These are phyloP conservation scores for Palaemon carinicauda DNA, from an alignment of 1,140 invertebrate genomes.

Conservation along the genomic window DNA sequence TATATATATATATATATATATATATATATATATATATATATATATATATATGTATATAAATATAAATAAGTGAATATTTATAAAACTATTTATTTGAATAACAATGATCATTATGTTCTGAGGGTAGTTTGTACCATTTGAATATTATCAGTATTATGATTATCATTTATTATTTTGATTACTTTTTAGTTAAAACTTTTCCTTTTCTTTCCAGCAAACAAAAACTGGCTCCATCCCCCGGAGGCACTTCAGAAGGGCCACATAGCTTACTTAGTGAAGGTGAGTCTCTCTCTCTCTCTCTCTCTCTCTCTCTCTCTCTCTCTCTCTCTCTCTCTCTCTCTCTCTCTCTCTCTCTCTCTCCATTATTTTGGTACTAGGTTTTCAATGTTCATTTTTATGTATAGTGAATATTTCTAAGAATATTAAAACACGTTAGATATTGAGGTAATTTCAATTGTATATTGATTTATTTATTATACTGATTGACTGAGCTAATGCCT, in stretches of 20 bases:
- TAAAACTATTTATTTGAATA: not conserved
- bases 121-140: not conserved
- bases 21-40: too few relatives aligned
- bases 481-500: too few relatives aligned
- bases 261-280: conserved; percentile 96
- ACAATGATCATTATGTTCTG: not conserved
- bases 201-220: conserved; percentile 65
- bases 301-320: conserved; percentile 1
- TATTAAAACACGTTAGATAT: too few relatives aligned
- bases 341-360: not conserved
- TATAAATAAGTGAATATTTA: too few relatives aligned
- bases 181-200: not conserved
- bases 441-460: too few relatives aligned
- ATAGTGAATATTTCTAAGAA: too few relatives aligned
- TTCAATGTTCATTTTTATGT: too few relatives aligned
- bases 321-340: not conserved
- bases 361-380: too few relatives aligned
- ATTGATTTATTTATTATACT: too few relatives aligned
- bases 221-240: conserved; percentile 93
- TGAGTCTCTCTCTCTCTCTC: conserved; percentile 65
- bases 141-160: not conserved
- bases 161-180: not conserved
- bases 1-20: too few relatives aligned
- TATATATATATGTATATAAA: too few relatives aligned
- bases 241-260: conserved; percentile 93